phyloP scores from a whole-genome alignment of 2,888 invertebrate genomes.

The Alloscopus bannaensis region DNA sequence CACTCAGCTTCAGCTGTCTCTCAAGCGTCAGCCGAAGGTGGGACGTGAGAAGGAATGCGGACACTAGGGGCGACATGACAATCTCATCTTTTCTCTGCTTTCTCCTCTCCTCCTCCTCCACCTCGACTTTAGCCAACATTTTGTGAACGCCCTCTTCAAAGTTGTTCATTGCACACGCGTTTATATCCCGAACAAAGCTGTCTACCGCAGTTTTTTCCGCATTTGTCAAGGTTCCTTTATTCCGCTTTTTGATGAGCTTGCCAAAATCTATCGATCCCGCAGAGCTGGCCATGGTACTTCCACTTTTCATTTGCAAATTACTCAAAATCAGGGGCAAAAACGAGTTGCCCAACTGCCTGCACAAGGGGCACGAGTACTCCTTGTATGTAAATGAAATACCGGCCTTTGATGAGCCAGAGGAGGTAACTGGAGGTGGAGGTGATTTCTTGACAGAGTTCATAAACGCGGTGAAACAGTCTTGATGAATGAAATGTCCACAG shows the following conservation, averaged over 20 bases:
- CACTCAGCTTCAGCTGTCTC: slow-evolving; percentile 41
- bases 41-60: slow-evolving; percentile 47
- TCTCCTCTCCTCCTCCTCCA: too few species aligned
- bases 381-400: slow-evolving; percentile 57
- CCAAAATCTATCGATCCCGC: slow-evolving; percentile 42
- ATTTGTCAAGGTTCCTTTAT: slow-evolving; percentile 34
- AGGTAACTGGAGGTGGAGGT: slow-evolving; percentile 31
- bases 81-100: slow-evolving; percentile 46
- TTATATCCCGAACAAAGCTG: slow-evolving; percentile 44
- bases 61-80: slow-evolving; percentile 37
- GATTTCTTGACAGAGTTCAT: slow-evolving; percentile 58
- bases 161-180: slow-evolving; percentile 52
- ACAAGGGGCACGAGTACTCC: slow-evolving; percentile 65
- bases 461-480: slow-evolving; percentile 63
- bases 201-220: slow-evolving; percentile 41
- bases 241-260: slow-evolving; percentile 51
- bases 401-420: slow-evolving; percentile 2
- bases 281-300: slow-evolving; percentile 3
- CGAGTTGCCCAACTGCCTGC: slow-evolving; percentile 65
- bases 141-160: slow-evolving; percentile 31
- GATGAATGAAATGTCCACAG: slow-evolving; percentile 69
- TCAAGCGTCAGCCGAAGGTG: slow-evolving; percentile 43
- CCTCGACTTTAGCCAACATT: too few species aligned
- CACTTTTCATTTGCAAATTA: slow-evolving; percentile 3
- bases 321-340: slow-evolving; percentile 61